Percentiles rank a stretch among this genome's conserved stretches.
Evolutionary conservation across 1,140 invertebrate genomes (phyloP).

Genomic region (Ooceraea biroi): DNA sequence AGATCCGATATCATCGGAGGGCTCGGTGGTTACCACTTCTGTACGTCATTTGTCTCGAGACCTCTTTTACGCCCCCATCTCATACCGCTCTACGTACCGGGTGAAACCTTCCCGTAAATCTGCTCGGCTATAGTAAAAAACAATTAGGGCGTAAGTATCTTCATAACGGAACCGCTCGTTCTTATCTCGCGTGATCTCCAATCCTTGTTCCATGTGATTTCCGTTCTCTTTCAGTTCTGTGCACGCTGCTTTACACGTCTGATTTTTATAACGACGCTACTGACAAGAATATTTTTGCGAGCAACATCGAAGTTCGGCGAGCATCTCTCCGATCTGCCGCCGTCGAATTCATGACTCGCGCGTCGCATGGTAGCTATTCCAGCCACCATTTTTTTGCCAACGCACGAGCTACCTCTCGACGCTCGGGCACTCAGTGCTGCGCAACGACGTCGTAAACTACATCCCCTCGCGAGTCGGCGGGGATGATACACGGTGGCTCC

Average conservation of each 20-base stretch:
- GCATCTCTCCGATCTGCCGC: not conserved
- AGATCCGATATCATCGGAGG: constrained; percentile 83
- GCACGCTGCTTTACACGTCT: not conserved
- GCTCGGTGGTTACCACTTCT: constrained; percentile 83
- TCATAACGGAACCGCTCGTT: too few species aligned
- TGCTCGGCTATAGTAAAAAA: constrained; percentile 22
- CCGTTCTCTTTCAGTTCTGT: not conserved
- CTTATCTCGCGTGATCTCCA: too few species aligned
- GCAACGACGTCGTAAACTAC: constrained; percentile 68
- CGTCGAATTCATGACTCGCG: constrained; percentile 24
- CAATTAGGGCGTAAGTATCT: not conserved
- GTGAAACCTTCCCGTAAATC: constrained; percentile 63
- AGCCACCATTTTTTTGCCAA: constrained; percentile 50
- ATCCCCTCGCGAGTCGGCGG: constrained; percentile 44
- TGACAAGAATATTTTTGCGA: not conserved
- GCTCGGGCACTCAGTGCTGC: constrained; percentile 37
- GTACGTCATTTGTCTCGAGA: constrained; percentile 83
- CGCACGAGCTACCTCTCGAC: constrained; percentile 55
- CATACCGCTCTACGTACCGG: constrained; percentile 77
- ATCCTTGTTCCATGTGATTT: not conserved
- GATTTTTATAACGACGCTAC: not conserved
- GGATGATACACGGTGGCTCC: constrained; percentile 59
- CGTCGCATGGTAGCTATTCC: not conserved
- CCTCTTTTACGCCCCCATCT: constrained; percentile 80
- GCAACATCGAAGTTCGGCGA: not conserved